Conservation (phyloP, 2,113 vertebrate species). For the Actenoides lindsayi region DNA sequence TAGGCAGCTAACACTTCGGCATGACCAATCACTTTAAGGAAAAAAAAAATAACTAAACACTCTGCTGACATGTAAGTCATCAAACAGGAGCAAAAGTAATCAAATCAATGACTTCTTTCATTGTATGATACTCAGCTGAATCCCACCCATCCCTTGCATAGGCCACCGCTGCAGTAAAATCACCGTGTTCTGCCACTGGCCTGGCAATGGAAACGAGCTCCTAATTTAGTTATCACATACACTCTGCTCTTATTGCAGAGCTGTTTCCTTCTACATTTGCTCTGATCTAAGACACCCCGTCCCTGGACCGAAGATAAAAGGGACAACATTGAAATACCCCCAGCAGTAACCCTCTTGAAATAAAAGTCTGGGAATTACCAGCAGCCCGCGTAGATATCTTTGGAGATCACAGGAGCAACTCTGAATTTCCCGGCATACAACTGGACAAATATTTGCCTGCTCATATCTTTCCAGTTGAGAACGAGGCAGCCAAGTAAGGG, state of each 20-base stretch:
- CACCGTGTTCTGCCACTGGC: neutral
- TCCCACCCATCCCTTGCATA: neutral
- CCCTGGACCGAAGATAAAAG: constrained; percentile 7
- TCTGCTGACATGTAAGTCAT: neutral
- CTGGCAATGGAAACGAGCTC: neutral
- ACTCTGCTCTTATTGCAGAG: neutral
- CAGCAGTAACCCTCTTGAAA: neutral
- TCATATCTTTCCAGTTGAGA: constrained; percentile 22
- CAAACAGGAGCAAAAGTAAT: neutral
- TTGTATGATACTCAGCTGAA: neutral
- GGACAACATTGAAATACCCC: neutral
- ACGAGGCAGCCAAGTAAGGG: constrained; percentile 59
- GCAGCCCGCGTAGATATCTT: accelerated
- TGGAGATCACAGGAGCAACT: constrained; percentile 1
- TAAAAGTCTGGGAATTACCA: constrained; percentile 24
- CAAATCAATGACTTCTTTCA: neutral
- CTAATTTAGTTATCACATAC: neutral
- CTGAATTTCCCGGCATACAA: constrained; percentile 1
- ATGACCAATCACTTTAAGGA: neutral
- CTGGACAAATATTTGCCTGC: constrained; percentile 14
- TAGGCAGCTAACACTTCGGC: neutral
- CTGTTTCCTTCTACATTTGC: constrained; percentile 15
- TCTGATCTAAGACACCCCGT: neutral
- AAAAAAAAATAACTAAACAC: constrained; percentile 2
- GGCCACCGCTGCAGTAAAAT: neutral